Base-by-base conservation (phyloP, 2,797 vertebrate genomes). In the Prionace glauca region DNA sequence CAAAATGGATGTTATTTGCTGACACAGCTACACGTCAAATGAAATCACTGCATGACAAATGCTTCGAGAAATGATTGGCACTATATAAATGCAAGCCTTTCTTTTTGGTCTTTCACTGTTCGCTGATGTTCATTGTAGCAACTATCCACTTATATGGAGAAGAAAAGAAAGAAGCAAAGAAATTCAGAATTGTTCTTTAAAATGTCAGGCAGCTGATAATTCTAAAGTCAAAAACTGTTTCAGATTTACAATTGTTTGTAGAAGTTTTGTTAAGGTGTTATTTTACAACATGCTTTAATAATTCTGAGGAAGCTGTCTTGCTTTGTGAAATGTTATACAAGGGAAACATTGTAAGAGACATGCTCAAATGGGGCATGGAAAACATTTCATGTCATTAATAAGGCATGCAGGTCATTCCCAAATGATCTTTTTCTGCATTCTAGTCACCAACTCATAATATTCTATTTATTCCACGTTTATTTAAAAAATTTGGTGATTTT, bases 321-420 rank as follows among this genome's bases (percentile, higher is more conserved):
- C 56, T 88, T 60, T 91, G 88, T 91, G 60, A 91, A 65, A 65
- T 62, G 29, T 91, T 62, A 65, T 62, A n/a, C 88, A 32, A 5
- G 60, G 56, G 50, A 88, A 88, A 88, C 50, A 88, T 60, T 60
- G 29, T 12, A 88, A 88, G 86, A 60, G 56, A 65, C 14, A 65
- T 91, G 88, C 62, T 65, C 60, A 90, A 26, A n/a, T 14, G 87
- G 56, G 50, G 56, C 87, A 62, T 32, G 36, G 50, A 29, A 90
- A 90, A 90, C 87, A 84, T 84, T 90, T 90, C 56, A 90, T 90
- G 50, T 32, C 50, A 90, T 90, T 60, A 45, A 45, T 45, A 84
- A 90, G 29, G 87, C 87, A 90, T 90, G 87, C 87, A 90, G 87
- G 56, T 90, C 56, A 90, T 90, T 90, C 87, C 87, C 50, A 90